Conservation (phyloP, 2,888 invertebrate genomes). For the Elmis aenea region DNA sequence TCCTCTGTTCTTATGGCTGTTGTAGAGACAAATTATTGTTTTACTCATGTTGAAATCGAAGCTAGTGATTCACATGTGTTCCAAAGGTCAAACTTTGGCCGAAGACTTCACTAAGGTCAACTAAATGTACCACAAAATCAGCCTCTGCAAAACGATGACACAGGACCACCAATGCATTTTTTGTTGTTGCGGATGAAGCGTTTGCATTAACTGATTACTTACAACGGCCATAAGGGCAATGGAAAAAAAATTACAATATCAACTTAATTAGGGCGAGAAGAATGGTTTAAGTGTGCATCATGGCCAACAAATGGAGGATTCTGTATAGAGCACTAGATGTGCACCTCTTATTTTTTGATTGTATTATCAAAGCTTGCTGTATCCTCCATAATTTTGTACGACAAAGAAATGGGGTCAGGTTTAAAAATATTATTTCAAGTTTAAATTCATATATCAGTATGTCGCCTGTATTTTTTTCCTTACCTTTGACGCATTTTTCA, state of each 20-base stretch:
- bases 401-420: constrained; percentile 3
- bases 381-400: too few species aligned
- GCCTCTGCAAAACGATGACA: constrained; percentile 5
- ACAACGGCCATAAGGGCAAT: constrained; percentile 1
- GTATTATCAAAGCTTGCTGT: too few species aligned
- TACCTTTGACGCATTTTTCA: not conserved
- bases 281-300: constrained; percentile 4
- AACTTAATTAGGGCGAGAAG: constrained; percentile 5
- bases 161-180: constrained; percentile 5
- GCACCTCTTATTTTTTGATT: too few species aligned
- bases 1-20: constrained; percentile 7
- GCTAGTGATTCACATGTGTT: too few species aligned
- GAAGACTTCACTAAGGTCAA: constrained; percentile 8
- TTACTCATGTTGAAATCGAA: too few species aligned
- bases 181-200: constrained; percentile 4
- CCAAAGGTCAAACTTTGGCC: constrained; percentile 6
- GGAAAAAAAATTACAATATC: too few species aligned
- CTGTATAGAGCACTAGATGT: too few species aligned
- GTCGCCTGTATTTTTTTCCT: not conserved
- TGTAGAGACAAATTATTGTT: constrained; percentile 9
- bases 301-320: constrained; percentile 2
- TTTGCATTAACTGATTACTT: constrained; percentile 3
- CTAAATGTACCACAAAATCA: constrained; percentile 6
- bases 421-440: too few species aligned
- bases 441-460: not conserved